Conservation (phyloP, 2,888 invertebrate species). For the Nephrotoma appendiculata region DNA sequence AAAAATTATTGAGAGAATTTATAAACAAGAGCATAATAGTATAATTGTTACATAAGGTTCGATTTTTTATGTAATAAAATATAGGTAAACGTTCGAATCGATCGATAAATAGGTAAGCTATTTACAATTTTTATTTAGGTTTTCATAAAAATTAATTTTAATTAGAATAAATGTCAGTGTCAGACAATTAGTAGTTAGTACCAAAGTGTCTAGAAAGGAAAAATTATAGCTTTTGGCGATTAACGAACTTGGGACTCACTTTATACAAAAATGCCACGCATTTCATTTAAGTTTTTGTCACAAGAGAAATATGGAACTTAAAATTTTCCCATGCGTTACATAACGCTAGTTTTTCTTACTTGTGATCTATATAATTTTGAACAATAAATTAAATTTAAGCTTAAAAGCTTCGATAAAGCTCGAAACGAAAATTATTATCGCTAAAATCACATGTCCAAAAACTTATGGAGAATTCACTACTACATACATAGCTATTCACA, state of each 20-base stretch:
- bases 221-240: no score
- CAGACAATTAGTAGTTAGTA: no score
- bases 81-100: not conserved
- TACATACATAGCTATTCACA: not conserved
- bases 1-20: not conserved
- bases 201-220: no score
- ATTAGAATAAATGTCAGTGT: no score
- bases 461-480: not conserved
- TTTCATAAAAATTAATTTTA: no score
- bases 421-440: not conserved
- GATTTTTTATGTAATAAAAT: not conserved
- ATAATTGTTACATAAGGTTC: not conserved
- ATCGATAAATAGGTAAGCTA: not conserved
- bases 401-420: not conserved
- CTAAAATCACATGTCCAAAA: not conserved
- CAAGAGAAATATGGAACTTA: not conserved
- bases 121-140: no score
- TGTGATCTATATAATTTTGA: no score
- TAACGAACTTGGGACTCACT: not conserved
- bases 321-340: not conserved
- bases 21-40: not conserved
- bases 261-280: not conserved
- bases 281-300: not conserved
- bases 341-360: not conserved
- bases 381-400: not conserved